Evolutionary conservation across 1,140 invertebrate genomes (phyloP), one percentile per base, ranked within the genome.

Genomic region (Brachionus asplanchnoidis): DNA sequence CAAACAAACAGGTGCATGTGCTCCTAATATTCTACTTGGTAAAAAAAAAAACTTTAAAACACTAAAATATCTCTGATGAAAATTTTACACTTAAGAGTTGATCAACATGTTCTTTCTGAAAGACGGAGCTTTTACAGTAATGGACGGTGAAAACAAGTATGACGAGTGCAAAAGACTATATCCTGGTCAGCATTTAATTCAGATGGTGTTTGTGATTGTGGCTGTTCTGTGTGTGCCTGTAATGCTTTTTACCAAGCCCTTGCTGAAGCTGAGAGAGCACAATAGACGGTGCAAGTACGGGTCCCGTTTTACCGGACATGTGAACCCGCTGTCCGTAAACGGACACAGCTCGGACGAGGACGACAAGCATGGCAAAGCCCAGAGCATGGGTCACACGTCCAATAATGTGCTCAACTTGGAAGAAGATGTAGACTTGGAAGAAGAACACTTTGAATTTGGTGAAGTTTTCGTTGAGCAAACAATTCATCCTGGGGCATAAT

Each of bases 401-500:
- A 77, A 28, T 8, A 77, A 20, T 65, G 50, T 82, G 2, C 14
- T 82, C n/a, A 82, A 82, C 20, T 23, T 84, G 12, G 65, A 68
- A 50, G 20, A 53, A 11, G 82, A 84, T 20, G 50, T 12, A 20
- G 42, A 83, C 11, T n/a, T 40, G 44, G 79, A 80, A 50, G 68
- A 75, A 53, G 44, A 88, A 84, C 93, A 94, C 84, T 93, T 96
- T 87, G 93, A 97, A 56, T 93, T 97, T 89, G 92, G 93, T 65
- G 96, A 98, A 88, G 90, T 96, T 60, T 94, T 96, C 90, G 96
- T 97, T 85, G 93, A 96, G 88, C 95, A 97, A 89, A 93, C 92
- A 28, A 98, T 98, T 87, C 96, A 98, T 88, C 92, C 77, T 99
- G 96, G 95, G 93, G 94, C 14, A 90, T 93, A 84, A 93, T 97